phyloP scores from a whole-genome alignment of 2,888 invertebrate genomes.

The Macrophya alboannulata region DNA sequence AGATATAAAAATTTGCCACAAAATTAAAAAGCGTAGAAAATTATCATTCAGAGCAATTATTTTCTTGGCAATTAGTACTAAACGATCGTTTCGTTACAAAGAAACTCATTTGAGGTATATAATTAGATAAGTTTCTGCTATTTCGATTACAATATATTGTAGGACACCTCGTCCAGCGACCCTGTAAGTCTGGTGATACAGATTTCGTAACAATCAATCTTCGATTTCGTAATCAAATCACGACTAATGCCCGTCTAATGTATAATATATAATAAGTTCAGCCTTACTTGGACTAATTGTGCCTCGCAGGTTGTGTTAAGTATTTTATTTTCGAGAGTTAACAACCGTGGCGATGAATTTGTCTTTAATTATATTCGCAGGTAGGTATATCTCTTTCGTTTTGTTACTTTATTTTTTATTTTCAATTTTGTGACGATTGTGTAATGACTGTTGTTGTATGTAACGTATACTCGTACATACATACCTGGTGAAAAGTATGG shows the following conservation, averaged over 20 bases:
- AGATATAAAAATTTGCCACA: too few species aligned
- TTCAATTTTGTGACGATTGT: constrained; percentile 1
- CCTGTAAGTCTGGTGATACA: neutral
- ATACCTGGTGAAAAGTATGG: neutral
- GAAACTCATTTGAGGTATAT: too few species aligned
- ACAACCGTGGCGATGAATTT: constrained; percentile 3
- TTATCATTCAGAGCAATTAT: too few species aligned
- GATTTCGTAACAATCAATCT: constrained; percentile 40
- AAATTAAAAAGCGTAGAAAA: too few species aligned
- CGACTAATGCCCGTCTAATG: constrained; percentile 10
- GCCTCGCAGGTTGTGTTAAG: neutral
- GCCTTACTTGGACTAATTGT: constrained; percentile 16
- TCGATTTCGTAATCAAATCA: constrained; percentile 27
- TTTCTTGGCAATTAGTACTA: too few species aligned
- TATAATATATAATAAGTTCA: neutral
- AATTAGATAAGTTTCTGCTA: neutral
- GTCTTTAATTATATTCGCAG: constrained; percentile 11
- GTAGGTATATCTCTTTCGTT: neutral
- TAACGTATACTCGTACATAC: neutral
- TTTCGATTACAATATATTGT: neutral
- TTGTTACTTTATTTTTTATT: constrained; percentile 1
- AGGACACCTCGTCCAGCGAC: neutral
- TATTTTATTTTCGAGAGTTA: neutral
- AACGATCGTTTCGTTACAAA: too few species aligned
- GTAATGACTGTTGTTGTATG: neutral